Evolutionary conservation across 2,113 vertebrate species (phyloP), one percentile per base, ranked within the genome.

Genomic region (Tenebrosternarchus preto): DNA sequence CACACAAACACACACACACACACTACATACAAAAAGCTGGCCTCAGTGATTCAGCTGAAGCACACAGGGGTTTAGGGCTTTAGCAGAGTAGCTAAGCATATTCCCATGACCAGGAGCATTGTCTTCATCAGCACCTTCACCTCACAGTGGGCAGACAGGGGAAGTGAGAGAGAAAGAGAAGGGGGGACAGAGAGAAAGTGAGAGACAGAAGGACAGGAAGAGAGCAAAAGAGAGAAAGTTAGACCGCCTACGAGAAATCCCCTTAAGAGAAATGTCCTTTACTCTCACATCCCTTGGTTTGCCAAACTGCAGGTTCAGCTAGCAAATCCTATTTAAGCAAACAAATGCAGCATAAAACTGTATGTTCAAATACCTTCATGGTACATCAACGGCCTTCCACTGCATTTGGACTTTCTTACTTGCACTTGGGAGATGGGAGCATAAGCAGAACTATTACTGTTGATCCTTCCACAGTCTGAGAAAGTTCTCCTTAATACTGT

Each of bases 241-340:
- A 66, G 27, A 29, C 25, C 29, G 61, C 11, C 11, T 25, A 19
- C n/a, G 25, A 60, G 29, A 25, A 31, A n/a, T n/a, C n/a, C n/a
- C n/a, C n/a, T n/a, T n/a, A 12, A 64, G 25, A 64, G 61, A 64
- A 31, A 39, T 68, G 36, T 81, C 79, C 74, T 22, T 57, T 53
- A 56, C 24, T 50, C 75, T 81, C 80, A 76, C 73, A 70, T 76
- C 63, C 68, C 67, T 17, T 57, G 55, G 36, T 25, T 46, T 77
- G 15, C 66, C 67, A 66, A 7, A 80, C 33, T 60, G 67, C 78
- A 57, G 68, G 64, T 79, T 73, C 67, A 76, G 76, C 80, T 72
- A 80, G 55, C 24, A 77, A n/a, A 63, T 31, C 36, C 25, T 70
- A 59, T 80, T 73, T 66, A 55, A 80, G 39, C 33, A 29, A 19